phyloP scores from a whole-genome alignment of 2,888 invertebrate genomes.

The Cloeon dipterum region DNA sequence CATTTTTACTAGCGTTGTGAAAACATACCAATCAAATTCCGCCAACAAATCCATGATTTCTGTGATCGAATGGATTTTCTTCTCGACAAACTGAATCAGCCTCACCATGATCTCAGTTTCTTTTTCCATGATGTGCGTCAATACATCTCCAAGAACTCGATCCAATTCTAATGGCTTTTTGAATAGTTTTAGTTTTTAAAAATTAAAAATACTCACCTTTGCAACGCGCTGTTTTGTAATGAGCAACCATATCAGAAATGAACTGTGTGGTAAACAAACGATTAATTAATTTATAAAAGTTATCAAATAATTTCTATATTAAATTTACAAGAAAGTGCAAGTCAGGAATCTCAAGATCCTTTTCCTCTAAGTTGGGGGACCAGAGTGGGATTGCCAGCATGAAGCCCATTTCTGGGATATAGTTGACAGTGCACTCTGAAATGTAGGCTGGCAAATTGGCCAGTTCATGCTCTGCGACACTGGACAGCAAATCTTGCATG shows the following conservation, averaged over 20 bases:
- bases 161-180: constrained; percentile 61
- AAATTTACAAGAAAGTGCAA: constrained; percentile 52
- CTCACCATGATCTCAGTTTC: constrained; percentile 55
- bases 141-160: constrained; percentile 48
- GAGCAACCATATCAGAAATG: constrained; percentile 33
- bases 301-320: constrained; percentile 3
- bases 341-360: constrained; percentile 33
- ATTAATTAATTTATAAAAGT: constrained; percentile 4
- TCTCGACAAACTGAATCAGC: constrained; percentile 34
- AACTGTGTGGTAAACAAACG: constrained; percentile 23
- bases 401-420: constrained; percentile 56
- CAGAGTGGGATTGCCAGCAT: constrained; percentile 49
- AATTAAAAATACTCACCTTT: constrained; percentile 23
- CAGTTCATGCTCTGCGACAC: constrained; percentile 45
- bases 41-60: constrained; percentile 33
- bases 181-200: no score
- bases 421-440: constrained; percentile 38
- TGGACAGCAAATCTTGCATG: constrained; percentile 46
- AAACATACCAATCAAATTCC: constrained; percentile 40
- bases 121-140: constrained; percentile 52
- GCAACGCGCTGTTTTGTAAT: constrained; percentile 47
- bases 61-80: constrained; percentile 29
- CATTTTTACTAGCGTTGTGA: no score
- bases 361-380: constrained; percentile 26
- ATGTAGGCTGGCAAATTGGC: constrained; percentile 40